Evolutionary conservation across 53 echinoderm and acorn worm species (phyloP).

Genomic region (Hippasteria phrygiana): DNA sequence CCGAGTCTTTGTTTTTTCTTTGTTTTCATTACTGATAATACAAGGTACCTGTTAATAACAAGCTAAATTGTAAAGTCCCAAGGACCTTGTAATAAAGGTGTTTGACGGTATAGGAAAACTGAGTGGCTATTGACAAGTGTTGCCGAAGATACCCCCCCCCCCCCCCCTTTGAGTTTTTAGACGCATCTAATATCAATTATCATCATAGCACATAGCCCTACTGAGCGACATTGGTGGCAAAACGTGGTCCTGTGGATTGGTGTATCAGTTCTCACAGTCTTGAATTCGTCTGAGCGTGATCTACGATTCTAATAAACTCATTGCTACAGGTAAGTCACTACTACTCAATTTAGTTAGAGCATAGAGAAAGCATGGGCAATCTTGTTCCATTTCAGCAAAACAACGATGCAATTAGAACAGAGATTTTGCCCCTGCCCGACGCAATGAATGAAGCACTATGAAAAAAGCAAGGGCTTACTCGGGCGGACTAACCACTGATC

Average conservation of each 20-base stretch:
- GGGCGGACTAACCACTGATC: too few relatives aligned
- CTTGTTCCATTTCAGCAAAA: background rate
- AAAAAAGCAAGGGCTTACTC: too few relatives aligned
- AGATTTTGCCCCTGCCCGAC: too few relatives aligned
- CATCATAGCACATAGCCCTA: slow-evolving; percentile 64
- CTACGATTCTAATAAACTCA: slow-evolving; percentile 66
- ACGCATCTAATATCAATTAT: background rate
- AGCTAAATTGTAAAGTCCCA: too few relatives aligned
- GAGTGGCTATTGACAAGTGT: background rate
- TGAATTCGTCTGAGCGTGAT: too few relatives aligned
- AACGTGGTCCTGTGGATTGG: slow-evolving; percentile 93
- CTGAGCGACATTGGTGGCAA: slow-evolving; percentile 90
- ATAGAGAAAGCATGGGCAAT: background rate
- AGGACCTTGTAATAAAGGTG: too few relatives aligned
- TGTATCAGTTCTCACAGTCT: slow-evolving; percentile 80
- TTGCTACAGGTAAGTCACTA: slow-evolving; percentile 3
- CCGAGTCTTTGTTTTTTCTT: too few relatives aligned
- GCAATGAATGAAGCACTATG: too few relatives aligned
- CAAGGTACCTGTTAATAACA: too few relatives aligned
- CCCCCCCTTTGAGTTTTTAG: background rate
- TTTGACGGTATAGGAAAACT: too few relatives aligned
- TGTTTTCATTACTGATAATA: too few relatives aligned
- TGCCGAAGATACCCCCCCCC: background rate
- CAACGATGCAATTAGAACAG: too few relatives aligned
- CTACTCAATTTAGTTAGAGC: background rate